Base-by-base conservation (phyloP, 2,888 invertebrate genomes). In the Brenthis ino region DNA sequence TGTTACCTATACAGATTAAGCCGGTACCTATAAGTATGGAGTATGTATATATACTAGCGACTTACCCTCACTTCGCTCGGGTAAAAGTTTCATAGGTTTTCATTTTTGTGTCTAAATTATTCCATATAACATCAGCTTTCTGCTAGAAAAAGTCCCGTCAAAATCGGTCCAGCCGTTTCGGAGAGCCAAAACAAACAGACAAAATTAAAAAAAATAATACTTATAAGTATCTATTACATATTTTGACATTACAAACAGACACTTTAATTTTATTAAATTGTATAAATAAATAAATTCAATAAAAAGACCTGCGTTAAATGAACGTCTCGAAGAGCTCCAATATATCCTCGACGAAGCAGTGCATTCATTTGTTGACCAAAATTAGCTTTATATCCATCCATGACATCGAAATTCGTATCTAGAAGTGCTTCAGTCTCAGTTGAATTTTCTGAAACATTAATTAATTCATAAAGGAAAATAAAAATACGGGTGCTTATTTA, bases 291-390 rank as follows among this genome's bases (percentile, higher is more conserved):
- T 0, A 8, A 43, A 43, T 11, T 11, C 37, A 53, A 20, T 20
- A 20, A 20, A 56, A 24, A 60, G 76, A 90, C 92, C 85, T 92
- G 92, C 28, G 92, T 91, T 43, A 92, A 79, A 75, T 92, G 84
- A 0, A 91, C 87, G 73, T 93, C 93, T 67, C 93, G 81, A 4
- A 86, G n/a, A 0, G 85, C 85, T 12, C 90, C 86, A 16, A 88
- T 77, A 68, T 82, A 82, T 58, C 89, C 88, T 57, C 93, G 79
- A 85, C 89, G 89, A 0, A 93, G 77, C 2, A 93, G 79, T 0
- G 89, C 84, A 5, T 78, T 75, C 63, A 91, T 76, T 72, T 93
- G 93, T 66, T 87, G 85, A 53, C 79, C 79, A 6, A 79, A 74
- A 53, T 76, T 83, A 2, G 91, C 91, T 3, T 78, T 71, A 72